Evolutionary conservation across 2,888 invertebrate genomes (phyloP).

Genomic region (Auanema freiburgensis): DNA sequence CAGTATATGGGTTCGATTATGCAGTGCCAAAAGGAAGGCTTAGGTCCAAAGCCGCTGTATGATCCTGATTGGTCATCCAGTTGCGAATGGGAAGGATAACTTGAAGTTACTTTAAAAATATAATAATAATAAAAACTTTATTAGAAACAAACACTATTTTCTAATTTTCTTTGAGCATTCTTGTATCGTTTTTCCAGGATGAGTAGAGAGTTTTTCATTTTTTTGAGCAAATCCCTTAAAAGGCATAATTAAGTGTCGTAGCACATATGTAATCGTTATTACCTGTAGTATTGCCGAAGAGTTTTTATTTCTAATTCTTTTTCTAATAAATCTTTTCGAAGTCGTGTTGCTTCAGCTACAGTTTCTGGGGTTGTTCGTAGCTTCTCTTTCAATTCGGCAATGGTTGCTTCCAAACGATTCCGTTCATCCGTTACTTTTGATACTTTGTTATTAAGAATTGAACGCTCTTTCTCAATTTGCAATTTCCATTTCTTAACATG

Average conservation of each 20-base stretch:
- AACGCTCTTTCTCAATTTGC: conserved; percentile 8
- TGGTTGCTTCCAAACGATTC: conserved; percentile 12
- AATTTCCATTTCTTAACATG: conserved; percentile 9
- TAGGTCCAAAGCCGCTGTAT: conserved; percentile 35
- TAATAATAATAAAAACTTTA: background rate
- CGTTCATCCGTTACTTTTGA: conserved; percentile 11
- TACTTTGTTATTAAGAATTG: conserved; percentile 6
- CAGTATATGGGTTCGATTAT: conserved; percentile 41
- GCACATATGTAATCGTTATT: background rate
- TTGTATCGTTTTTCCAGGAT: conserved; percentile 23
- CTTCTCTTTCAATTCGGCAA: conserved; percentile 16
- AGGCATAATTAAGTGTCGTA: conserved; percentile 3
- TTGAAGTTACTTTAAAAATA: background rate
- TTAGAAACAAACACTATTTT: conserved; percentile 5
- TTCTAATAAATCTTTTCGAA: conserved; percentile 17
- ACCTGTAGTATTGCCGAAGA: conserved; percentile 16
- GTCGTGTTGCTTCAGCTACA: conserved; percentile 19
- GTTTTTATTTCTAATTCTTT: conserved; percentile 19
- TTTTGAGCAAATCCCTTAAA: conserved; percentile 18
- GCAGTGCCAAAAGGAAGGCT: conserved; percentile 43
- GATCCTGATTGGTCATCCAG: conserved; percentile 47
- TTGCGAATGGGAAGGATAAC: conserved; percentile 49
- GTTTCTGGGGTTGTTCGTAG: conserved; percentile 25
- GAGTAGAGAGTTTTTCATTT: conserved; percentile 23
- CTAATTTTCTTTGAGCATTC: conserved; percentile 19